phyloP scores from a whole-genome alignment of 1,140 invertebrate genomes.

The Diplogasteroides magnus region DNA sequence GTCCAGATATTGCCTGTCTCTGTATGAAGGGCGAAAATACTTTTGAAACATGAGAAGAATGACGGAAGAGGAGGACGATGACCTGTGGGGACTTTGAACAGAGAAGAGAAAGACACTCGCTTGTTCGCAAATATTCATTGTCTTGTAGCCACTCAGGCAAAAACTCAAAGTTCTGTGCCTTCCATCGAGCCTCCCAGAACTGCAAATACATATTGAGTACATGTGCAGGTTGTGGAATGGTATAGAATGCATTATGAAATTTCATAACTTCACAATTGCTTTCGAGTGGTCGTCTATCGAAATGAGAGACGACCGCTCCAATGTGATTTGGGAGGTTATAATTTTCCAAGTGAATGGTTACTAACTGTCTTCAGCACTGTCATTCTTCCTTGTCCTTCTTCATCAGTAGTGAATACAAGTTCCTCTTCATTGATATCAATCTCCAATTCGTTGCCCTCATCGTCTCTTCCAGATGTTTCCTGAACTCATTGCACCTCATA shows the following conservation, averaged over 20 bases:
- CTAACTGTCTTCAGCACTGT: conserved; percentile 21
- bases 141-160: conserved; percentile 91
- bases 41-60: conserved; percentile 92
- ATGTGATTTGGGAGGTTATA: no score
- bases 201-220: conserved; percentile 1
- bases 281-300: no score
- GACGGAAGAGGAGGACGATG: conserved; percentile 91
- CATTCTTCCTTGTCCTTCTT: conserved; percentile 17
- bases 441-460: conserved; percentile 32
- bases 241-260: no score
- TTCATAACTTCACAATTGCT: no score
- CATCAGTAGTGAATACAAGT: conserved; percentile 12
- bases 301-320: no score
- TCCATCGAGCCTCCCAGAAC: conserved; percentile 35
- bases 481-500: no score
- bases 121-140: conserved; percentile 87
- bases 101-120: conserved; percentile 4
- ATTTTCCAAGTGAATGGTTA: background rate
- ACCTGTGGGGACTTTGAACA: conserved; percentile 59
- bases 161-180: conserved; percentile 57
- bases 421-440: conserved; percentile 36
- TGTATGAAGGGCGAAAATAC: conserved; percentile 81
- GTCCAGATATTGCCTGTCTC: conserved; percentile 98
- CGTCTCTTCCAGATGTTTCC: conserved; percentile 4
- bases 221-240: no score